These are phyloP conservation scores for Phyllotreta striolata DNA, from an alignment of 2,888 invertebrate genomes.

Conservation along the genomic window DNA sequence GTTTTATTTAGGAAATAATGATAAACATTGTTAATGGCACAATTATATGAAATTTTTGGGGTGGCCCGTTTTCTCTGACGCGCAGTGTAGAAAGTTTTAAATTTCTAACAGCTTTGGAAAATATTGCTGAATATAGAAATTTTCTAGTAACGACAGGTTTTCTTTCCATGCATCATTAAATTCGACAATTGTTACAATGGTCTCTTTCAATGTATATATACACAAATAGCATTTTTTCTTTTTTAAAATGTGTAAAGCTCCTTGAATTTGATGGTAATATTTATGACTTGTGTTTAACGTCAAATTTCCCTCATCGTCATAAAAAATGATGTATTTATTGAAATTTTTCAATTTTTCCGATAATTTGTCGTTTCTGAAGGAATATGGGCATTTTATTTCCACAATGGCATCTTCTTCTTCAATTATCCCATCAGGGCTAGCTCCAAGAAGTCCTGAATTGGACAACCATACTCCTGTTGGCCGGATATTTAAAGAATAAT, in stretches of 20 bases:
- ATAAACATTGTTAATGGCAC: no score
- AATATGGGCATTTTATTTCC: conserved; percentile 11
- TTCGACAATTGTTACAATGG: no score
- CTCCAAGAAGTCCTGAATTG: conserved; percentile 5
- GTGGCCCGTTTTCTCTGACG: no score
- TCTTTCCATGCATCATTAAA: no score
- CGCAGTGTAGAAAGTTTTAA: no score
- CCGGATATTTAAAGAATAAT: not conserved
- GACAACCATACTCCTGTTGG: conserved; percentile 4
- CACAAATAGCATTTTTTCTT: not conserved
- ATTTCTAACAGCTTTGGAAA: no score
- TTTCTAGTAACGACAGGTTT: no score
- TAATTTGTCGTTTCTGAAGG: not conserved
- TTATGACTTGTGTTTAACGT: not conserved
- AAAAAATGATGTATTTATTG: not conserved
- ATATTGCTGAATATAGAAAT: no score
- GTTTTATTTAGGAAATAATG: no score
- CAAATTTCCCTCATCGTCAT: not conserved
- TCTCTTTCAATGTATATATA: not conserved
- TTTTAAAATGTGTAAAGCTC: not conserved
- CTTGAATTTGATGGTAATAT: conserved; percentile 18
- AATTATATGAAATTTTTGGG: no score
- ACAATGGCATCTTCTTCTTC: conserved; percentile 1
- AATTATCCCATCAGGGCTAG: conserved; percentile 13
- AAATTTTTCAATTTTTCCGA: not conserved